Base-by-base conservation (phyloP, 2,797 vertebrate genomes). In the Decapterus maruadsi region DNA sequence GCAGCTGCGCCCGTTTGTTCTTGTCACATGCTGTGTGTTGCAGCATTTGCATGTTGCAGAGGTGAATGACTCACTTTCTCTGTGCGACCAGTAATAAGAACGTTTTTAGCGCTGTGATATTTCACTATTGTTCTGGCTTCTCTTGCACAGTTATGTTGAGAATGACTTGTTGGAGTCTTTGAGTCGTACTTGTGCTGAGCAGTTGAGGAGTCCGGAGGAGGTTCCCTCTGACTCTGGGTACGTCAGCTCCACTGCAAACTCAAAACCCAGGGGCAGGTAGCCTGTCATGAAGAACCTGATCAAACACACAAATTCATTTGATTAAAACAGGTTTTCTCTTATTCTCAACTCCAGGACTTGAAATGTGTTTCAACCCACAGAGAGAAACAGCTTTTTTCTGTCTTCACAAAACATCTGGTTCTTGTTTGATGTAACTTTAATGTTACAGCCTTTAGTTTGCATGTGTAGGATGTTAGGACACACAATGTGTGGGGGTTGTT, bases 251-350 rank as follows among this genome's bases (percentile, higher is more conserved):
- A 95, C 98, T 0, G 97, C 98, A 93, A 97, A 99, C 92, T 99
- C 98, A 86, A 99, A 99, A 13, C 98, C 98, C 70, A 99, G 87
- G 0, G 98, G 98, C 62, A 99, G 94, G 86, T 99, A 99, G 8
- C 98, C 98, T 0, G 98, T 99, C 98, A 99, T 99, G 87, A 98
- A 99, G 93, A 99, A 98, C 73, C 98, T 94, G 76, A 22, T 75
- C 36, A 48, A n/a, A 63, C 20, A 51, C 26, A 69, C 1, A 57
- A 6, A 10, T 22, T 51, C n/a, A 11, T 50, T n/a, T 6, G 22
- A 53, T 7, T 14, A 54, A 8, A 8, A 29, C 12, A 16, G 22
- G 4, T 2, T 3, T 29, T 26, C 14, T 16, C 13, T 16, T 29
- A 13, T 12, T 14, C 6, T 29, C 13, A 54, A 13, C 22, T 14